Evolutionary conservation across 2,113 vertebrate genomes (phyloP), one percentile per base, ranked within the genome.

Genomic region (Oreocharis arfaki): DNA sequence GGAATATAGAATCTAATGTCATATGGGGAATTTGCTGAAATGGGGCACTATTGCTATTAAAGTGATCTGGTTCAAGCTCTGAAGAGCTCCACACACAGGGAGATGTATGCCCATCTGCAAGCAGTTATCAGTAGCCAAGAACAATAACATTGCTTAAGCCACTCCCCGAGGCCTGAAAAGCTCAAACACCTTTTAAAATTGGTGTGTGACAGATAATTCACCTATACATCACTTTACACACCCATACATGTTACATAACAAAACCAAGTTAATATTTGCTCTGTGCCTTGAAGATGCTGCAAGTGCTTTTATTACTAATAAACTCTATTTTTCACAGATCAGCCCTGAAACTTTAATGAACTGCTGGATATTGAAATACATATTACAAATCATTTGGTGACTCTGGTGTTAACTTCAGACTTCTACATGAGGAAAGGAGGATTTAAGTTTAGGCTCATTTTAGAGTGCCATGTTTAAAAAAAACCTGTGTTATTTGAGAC

Each of bases 291-390:
- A 89, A 76, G 56, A 78, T 60, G 53, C 16, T 90, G 33, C 23
- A 42, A 68, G 75, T 68, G 91, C 56, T 84, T 93, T 86, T 67
- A 90, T 91, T 84, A 84, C 76, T 71, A 95, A 93, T 64, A 92
- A 95, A 95, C 59, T 65, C 28, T 63, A 7, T 30, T 79, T 65
- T 91, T 64, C 85, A 74, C 27, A 73, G 46, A 89, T 84, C 49
- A 78, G 55, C 86, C 64, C 86, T 87, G 64, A 94, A 91, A 92
- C 56, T 91, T 90, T 83, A 80, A 90, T 68, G 67, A 95, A 87
- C 35, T 60, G 59, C 44, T 69, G n/a, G 55, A 65, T 78, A 84
- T 64, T 78, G 71, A 96, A 94, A 96, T 24, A 53, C 22, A 68
- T 0, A 7, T 71, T 57, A 75, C 67, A 93, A 94, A 96, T 89